A percentile compares a stretch with the other conserved stretches of the same genome.
phyloP scores from a whole-genome alignment of 2,113 vertebrate species.

The Muntiacus reevesi region DNA sequence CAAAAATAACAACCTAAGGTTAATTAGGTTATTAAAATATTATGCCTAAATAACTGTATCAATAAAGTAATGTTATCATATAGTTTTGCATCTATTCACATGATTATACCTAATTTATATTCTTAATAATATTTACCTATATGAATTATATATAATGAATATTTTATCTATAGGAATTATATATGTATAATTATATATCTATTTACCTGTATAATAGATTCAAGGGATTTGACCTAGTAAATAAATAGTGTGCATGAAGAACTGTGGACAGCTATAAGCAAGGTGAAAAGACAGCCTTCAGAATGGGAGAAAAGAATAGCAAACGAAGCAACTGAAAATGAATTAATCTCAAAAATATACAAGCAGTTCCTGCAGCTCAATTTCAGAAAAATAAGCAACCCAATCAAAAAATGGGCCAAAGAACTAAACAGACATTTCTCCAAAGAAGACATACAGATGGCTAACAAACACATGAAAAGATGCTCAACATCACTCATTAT shows the following conservation, averaged over 20 bases:
- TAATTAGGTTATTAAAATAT: background rate
- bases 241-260: background rate
- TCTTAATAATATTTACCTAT: background rate
- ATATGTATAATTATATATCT: background rate
- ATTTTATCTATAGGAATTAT: background rate
- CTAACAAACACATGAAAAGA: background rate
- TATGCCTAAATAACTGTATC: background rate
- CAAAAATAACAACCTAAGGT: background rate
- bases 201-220: background rate
- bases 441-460: background rate
- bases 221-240: background rate
- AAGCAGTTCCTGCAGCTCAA: background rate
- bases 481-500: background rate
- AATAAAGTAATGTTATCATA: background rate
- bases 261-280: background rate
- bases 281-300: background rate
- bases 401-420: background rate
- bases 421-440: background rate
- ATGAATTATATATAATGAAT: background rate
- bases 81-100: background rate
- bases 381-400: background rate
- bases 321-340: background rate
- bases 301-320: background rate
- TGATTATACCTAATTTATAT: background rate
- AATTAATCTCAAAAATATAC: background rate